Conservation (phyloP, 2,888 invertebrate genomes). For the Hecatera dysodea region DNA sequence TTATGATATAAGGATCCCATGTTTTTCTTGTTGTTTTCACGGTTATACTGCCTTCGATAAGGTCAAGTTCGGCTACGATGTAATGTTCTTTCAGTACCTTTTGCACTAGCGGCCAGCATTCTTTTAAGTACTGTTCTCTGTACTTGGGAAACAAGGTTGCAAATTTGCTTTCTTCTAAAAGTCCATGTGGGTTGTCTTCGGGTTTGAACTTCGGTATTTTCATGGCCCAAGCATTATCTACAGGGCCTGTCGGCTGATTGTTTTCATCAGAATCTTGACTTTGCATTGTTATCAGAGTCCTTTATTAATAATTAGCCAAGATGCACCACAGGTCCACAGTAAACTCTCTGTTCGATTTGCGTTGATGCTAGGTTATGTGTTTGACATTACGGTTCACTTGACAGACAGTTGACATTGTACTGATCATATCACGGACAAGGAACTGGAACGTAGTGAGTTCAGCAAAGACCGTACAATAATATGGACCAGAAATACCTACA, state of each 20-base stretch:
- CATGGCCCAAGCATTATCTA: constrained; percentile 96
- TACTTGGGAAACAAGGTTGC: constrained; percentile 99
- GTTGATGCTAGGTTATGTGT: neutral
- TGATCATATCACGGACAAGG: no score
- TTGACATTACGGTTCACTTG: neutral
- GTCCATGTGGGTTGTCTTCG: constrained; percentile 96
- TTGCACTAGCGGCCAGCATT: constrained; percentile 98
- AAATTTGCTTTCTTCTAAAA: constrained; percentile 98
- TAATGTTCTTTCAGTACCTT: constrained; percentile 95
- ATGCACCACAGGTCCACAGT: neutral
- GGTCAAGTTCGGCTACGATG: constrained; percentile 96
- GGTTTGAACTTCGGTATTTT: constrained; percentile 96
- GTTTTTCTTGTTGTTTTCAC: constrained; percentile 99
- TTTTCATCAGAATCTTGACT: constrained; percentile 74
- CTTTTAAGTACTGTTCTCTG: constrained; percentile 97
- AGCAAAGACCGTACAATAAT: no score
- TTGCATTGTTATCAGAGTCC: constrained; percentile 65
- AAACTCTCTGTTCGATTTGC: neutral
- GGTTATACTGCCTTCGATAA: constrained; percentile 98
- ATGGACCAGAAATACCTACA: no score
- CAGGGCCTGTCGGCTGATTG: constrained; percentile 87
- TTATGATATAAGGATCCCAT: constrained; percentile 99
- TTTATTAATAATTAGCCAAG: neutral
- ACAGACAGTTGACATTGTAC: neutral
- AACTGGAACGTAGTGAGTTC: no score